Percentiles rank a stretch among this genome's conserved stretches.
Evolutionary conservation across 64 coral and sea anemone genomes (phyloP).

Genomic region (Dendrophyllia cribrosa): DNA sequence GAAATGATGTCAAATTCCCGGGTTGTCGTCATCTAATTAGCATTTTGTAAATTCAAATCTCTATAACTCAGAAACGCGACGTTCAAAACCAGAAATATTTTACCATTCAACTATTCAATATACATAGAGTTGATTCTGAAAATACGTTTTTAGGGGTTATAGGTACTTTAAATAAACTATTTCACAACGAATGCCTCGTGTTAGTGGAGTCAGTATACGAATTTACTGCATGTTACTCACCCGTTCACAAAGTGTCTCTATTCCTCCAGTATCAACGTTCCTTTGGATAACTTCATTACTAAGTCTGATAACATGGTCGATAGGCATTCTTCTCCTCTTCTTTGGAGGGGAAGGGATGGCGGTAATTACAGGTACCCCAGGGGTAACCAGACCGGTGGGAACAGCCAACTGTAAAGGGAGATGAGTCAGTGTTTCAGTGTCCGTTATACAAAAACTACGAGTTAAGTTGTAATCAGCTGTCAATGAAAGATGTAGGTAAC

Average conservation of each 20-base stretch:
- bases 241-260: slow-evolving; percentile 10
- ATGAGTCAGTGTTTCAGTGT: not conserved
- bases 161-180: no score
- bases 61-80: no score
- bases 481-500: no score
- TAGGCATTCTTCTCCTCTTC: slow-evolving; percentile 5
- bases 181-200: no score
- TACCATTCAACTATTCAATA: no score
- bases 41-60: no score
- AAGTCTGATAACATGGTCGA: not conserved
- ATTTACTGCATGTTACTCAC: not conserved
- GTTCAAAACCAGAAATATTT: no score
- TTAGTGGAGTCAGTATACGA: no score
- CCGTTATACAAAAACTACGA: not conserved
- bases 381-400: slow-evolving; percentile 5
- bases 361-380: not conserved
- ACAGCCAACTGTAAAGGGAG: not conserved
- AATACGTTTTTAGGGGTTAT: no score
- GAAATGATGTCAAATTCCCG: no score
- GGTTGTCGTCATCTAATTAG: no score
- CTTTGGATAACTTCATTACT: slow-evolving; percentile 5
- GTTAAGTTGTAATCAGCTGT: not conserved
- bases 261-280: slow-evolving; percentile 2
- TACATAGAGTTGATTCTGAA: no score
- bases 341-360: slow-evolving; percentile 4